Conservation (phyloP, 2,888 invertebrate species). For the Melanchra persicariae region DNA sequence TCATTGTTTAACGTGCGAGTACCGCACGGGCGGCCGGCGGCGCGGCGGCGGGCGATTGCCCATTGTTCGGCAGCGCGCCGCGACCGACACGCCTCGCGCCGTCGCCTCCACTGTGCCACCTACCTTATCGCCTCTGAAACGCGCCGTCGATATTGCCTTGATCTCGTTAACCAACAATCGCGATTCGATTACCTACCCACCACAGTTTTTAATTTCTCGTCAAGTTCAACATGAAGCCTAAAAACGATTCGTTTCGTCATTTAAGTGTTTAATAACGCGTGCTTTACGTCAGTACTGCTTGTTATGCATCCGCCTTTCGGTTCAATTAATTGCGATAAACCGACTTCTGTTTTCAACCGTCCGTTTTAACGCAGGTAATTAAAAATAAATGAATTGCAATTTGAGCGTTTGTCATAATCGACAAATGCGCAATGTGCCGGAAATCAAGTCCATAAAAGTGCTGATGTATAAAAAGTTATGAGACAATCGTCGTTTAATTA, state of each 20-base stretch:
- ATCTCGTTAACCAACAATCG: conserved; percentile 86
- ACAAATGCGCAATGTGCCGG: conserved; percentile 32
- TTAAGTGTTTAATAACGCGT: conserved; percentile 66
- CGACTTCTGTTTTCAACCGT: conserved; percentile 38
- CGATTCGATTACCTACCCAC: conserved; percentile 83
- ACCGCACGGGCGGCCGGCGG: conserved; percentile 64
- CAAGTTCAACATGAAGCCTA: conserved; percentile 66
- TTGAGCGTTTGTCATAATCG: conserved; percentile 32
- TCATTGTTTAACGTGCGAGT: conserved; percentile 66
- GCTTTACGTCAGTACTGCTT: conserved; percentile 61
- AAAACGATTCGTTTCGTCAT: conserved; percentile 67
- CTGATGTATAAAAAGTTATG: conserved; percentile 9
- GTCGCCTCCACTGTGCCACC: conserved; percentile 82
- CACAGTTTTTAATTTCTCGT: conserved; percentile 77
- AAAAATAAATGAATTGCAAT: conserved; percentile 42
- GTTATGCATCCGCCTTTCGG: conserved; percentile 51
- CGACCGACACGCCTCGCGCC: conserved; percentile 88
- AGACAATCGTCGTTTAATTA: conserved; percentile 30
- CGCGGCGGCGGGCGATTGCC: conserved; percentile 83
- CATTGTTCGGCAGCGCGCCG: conserved; percentile 86
- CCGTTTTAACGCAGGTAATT: conserved; percentile 42
- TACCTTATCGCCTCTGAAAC: conserved; percentile 82
- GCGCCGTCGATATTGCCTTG: conserved; percentile 83
- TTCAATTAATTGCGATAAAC: conserved; percentile 55
- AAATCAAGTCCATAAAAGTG: conserved; percentile 35